These are phyloP conservation scores for Erythrocercus mccallii DNA, from an alignment of 2,113 vertebrate species.

Conservation along the genomic window DNA sequence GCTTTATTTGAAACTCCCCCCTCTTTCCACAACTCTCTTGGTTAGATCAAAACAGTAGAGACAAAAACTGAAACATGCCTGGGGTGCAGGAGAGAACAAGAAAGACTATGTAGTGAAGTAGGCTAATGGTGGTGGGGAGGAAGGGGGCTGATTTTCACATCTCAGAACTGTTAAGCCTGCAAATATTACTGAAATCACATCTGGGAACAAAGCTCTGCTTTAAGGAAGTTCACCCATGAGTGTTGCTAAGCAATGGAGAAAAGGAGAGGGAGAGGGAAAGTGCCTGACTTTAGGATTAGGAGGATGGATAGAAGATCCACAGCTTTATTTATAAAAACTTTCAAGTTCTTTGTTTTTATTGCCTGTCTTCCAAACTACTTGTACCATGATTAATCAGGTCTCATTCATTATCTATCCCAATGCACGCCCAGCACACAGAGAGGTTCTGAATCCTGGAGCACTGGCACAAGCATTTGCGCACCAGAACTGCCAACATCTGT, in stretches of 20 bases:
- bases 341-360: neutral
- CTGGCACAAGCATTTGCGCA: neutral
- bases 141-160: conserved; percentile 12
- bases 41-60: conserved; percentile 36
- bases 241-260: conserved; percentile 73
- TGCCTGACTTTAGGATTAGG: conserved; percentile 26
- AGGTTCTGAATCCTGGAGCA: conserved; percentile 1
- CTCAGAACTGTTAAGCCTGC: conserved; percentile 8
- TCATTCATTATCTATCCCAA: neutral
- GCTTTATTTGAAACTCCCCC: conserved; percentile 6
- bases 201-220: conserved; percentile 51
- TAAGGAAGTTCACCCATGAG: conserved; percentile 54
- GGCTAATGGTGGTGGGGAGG: neutral
- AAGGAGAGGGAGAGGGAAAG: neutral
- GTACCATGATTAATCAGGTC: neutral
- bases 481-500: conserved; percentile 24
- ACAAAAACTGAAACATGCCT: conserved; percentile 21
- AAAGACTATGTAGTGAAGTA: neutral
- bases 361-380: neutral
- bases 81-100: neutral
- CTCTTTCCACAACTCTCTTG: conserved; percentile 12
- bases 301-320: neutral
- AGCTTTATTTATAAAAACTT: neutral
- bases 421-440: neutral
- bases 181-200: conserved; percentile 46